Evolutionary conservation across 2,797 vertebrate species (phyloP), one percentile per base, ranked within the genome.

Genomic region (Hyperoplus immaculatus): DNA sequence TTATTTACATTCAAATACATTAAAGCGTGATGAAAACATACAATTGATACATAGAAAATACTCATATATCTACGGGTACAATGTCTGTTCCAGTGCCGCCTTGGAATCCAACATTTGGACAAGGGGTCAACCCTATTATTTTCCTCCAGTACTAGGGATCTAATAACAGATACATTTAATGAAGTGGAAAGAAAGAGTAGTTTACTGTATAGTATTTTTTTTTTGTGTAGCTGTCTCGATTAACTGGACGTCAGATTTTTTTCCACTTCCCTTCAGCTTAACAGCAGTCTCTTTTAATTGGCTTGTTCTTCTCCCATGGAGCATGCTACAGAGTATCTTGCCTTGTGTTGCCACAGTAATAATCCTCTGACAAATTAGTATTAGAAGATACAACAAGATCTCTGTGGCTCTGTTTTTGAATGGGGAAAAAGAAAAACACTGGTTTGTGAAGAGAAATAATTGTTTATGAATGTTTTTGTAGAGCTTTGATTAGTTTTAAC

Each of bases 221-320:
- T 29, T 77, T 73, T 83, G 59, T 42, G 41, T 49, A 65, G 62
- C 61, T 50, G 12, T 54, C 38, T 11, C n/a, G 46, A 51, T 53
- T 41, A 60, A 61, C 50, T 49, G 51, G 12, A 65, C 69, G 62
- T 55, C 69, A 8, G 56, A 41, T 50, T 47, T 65, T 65, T 59
- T 55, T 71, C 69, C 46, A 50, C 68, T 45, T 69, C 38, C 21
- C 56, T 36, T 71, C 55, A 75, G 39, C 51, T 68, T 56, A 46
- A 38, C 42, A 74, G 53, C 55, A 72, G 58, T 69, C 70, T 47
- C 13, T 8, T 66, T 82, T 80, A 81, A 81, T 84, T 82, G 79
- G 67, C 51, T 72, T 65, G 39, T 59, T 78, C 63, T 69, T 68
- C 76, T 75, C 53, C 29, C 47, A n/a, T 29, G 9, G 43, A 49